Conservation (phyloP, 2,888 invertebrate species). For the Brachynemurus nebulosus region DNA sequence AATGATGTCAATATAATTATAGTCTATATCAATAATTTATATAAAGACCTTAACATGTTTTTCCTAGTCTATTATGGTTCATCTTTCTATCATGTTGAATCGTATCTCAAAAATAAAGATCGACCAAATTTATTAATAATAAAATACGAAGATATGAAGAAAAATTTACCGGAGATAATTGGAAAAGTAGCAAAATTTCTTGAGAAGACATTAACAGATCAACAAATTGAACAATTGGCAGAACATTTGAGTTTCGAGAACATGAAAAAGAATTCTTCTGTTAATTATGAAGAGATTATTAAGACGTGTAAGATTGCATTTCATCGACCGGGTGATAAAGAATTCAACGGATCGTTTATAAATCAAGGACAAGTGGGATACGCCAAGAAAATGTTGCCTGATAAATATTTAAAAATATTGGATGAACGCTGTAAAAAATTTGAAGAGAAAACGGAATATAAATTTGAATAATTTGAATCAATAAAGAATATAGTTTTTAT, state of each 20-base stretch:
- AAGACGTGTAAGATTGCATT: too few species aligned
- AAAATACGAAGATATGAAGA: constrained; percentile 26
- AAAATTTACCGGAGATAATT: constrained; percentile 32
- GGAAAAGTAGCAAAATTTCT: constrained; percentile 31
- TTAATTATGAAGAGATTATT: constrained; percentile 28
- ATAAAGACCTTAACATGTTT: not conserved
- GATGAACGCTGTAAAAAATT: too few species aligned
- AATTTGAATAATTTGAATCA: too few species aligned
- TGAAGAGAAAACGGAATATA: too few species aligned
- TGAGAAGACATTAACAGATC: constrained; percentile 25
- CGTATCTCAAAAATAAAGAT: constrained; percentile 21
- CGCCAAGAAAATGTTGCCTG: too few species aligned
- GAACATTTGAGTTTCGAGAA: constrained; percentile 36
- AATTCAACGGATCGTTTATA: too few species aligned
- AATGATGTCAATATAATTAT: too few species aligned
- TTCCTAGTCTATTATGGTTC: constrained; percentile 18
- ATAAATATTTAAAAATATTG: too few species aligned
- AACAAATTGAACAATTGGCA: constrained; percentile 28
- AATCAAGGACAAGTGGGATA: too few species aligned
- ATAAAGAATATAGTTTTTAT: too few species aligned
- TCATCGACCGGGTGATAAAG: too few species aligned
- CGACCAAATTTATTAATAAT: constrained; percentile 22
- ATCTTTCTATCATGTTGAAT: constrained; percentile 24
- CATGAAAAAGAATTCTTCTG: constrained; percentile 35
- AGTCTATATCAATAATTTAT: too few species aligned